Evolutionary conservation across 2,113 vertebrate genomes (phyloP).

Genomic region (Sus scrofa): T2T-Sscrofa CM000812.6:18822001-18822500

Average conservation of each 20-base stretch:
- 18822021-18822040: not conserved
- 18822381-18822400: not conserved
- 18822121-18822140: not conserved
- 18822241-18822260: conserved; percentile 19
- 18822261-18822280: not conserved
- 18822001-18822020: not conserved
- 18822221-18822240: conserved; percentile 15
- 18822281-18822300: not conserved
- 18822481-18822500: not conserved
- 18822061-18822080: conserved; percentile 23
- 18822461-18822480: not conserved
- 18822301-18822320: not conserved
- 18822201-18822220: not conserved
- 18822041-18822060: conserved; percentile 16
- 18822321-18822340: not conserved
- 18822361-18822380: not conserved
- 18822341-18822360: not conserved
- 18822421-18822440: not conserved
- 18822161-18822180: not conserved
- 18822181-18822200: not conserved
- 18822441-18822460: not conserved
- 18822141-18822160: conserved; percentile 24
- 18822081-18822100: conserved; percentile 9
- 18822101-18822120: not conserved
- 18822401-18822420: not conserved